Evolutionary conservation across 2,113 vertebrate species (phyloP).

Genomic region (Ciconia stormi): DNA sequence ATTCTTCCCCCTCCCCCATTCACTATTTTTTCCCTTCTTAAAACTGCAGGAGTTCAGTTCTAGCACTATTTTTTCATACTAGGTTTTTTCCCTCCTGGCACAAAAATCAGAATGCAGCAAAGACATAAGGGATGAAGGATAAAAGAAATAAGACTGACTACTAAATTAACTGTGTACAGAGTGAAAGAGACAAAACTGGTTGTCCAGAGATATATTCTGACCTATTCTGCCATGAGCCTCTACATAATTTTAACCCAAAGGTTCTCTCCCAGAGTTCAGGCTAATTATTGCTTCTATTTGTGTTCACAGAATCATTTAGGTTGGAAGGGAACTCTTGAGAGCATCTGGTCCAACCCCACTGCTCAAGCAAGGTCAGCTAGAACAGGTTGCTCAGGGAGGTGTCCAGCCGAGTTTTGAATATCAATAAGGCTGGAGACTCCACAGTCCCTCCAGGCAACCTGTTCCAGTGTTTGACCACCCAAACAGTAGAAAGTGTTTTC

Average conservation of each 20-base stretch:
- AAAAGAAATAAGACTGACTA: conserved; percentile 59
- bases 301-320: not conserved
- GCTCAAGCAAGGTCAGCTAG: not conserved
- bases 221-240: not conserved
- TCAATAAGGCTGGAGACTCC: not conserved
- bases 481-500: not conserved
- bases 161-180: conserved; percentile 48
- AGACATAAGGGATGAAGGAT: conserved; percentile 39
- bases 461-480: not conserved
- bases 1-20: not conserved
- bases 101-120: conserved; percentile 39
- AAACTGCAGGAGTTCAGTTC: not conserved
- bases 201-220: not conserved
- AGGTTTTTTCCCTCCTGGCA: conserved; percentile 6
- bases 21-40: not conserved
- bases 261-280: not conserved
- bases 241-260: not conserved
- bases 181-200: not conserved
- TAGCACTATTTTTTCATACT: not conserved
- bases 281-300: not conserved
- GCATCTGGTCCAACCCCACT: not conserved
- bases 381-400: not conserved
- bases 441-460: not conserved
- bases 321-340: not conserved
- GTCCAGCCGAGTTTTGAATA: not conserved